Percentiles rank a stretch among this genome's conserved stretches.
phyloP scores from a whole-genome alignment of 35 echinoderm and acorn worm genomes.

The Ophioderma brevispina region DNA sequence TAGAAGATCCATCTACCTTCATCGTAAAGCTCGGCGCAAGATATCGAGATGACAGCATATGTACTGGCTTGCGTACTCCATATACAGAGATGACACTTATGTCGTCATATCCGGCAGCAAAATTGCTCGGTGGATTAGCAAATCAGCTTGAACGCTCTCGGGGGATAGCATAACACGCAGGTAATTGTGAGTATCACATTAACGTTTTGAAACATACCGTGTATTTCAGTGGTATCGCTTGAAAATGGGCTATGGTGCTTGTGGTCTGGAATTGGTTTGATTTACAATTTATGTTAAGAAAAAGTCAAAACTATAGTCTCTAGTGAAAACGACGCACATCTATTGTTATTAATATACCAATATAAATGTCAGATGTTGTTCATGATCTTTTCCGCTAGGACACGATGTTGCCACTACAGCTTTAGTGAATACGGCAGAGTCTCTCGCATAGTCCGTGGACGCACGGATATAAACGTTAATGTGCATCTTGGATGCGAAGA shows the following conservation, averaged over 20 bases:
- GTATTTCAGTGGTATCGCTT: too few relatives aligned
- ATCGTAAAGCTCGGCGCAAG: conserved; percentile 41
- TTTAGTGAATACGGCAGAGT: conserved; percentile 13
- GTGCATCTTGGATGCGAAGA: neutral
- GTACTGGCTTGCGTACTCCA: conserved; percentile 53
- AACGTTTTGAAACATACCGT: too few relatives aligned
- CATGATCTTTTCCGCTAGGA: conserved; percentile 21
- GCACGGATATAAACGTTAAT: neutral
- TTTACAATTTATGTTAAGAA: too few relatives aligned
- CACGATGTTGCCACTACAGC: conserved; percentile 82
- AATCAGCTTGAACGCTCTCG: conserved; percentile 62
- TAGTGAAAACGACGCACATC: too few relatives aligned
- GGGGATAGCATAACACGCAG: conserved; percentile 82
- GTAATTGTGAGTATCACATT: too few relatives aligned
- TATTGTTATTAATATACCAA: too few relatives aligned
- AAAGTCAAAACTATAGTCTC: too few relatives aligned
- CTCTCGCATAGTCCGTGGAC: neutral
- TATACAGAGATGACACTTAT: neutral
- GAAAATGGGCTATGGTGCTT: too few relatives aligned
- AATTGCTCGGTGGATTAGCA: conserved; percentile 72
- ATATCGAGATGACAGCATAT: conserved; percentile 87
- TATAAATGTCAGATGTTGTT: too few relatives aligned
- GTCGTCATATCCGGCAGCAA: conserved; percentile 26
- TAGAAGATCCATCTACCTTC: neutral
- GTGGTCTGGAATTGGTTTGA: too few relatives aligned